Evolutionary conservation across 2,888 invertebrate species (phyloP), one percentile per base, ranked within the genome.

Genomic region (Agapostemon virescens): DNA sequence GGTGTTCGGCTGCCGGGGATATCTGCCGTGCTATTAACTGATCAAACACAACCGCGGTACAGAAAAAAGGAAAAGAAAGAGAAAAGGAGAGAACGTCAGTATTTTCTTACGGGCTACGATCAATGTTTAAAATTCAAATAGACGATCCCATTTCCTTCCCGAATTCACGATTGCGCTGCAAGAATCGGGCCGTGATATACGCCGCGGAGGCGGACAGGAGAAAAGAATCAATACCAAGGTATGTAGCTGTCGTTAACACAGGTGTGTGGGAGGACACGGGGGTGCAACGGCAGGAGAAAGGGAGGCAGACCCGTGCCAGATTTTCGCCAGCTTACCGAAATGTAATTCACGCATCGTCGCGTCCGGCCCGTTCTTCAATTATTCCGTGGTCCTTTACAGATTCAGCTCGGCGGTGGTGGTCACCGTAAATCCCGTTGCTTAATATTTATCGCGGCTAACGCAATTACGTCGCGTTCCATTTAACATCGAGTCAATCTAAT

Each of bases 371-470:
- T 68, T 68, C 71, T 79, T 68, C 68, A 71, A 79, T 79, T 79
- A 79, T 79, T 79, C 66, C n/a, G 20, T 36, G 64, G 11, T n/a
- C 38, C 66, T 66, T 61, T 36, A 9, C 63, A 38, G 67, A 58
- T 55, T 49, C 66, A 55, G n/a, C 26, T 15, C 5, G 77, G 15
- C 7, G n/a, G 26, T 20, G 1, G 42, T 26, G 42, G 55, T 26
- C n/a, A 45, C 36, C 52, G 67, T 58, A 38, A 49, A 42, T 30
- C 40, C 38, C 15, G 45, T 26, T 67, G 74, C 17, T 68, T 74
- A 81, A 81, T 81, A 81, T 80, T 81, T 81, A 81, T 81, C 71
- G 13, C 38, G 5, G 74, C n/a, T 64, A 74, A 74, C 63, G 73
- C 68, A 71, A 80, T 81, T 71, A 71, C 68, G 71, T 69, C 58